Conservation (phyloP, 2,113 vertebrate species). For the Cichladusa arquata region DNA sequence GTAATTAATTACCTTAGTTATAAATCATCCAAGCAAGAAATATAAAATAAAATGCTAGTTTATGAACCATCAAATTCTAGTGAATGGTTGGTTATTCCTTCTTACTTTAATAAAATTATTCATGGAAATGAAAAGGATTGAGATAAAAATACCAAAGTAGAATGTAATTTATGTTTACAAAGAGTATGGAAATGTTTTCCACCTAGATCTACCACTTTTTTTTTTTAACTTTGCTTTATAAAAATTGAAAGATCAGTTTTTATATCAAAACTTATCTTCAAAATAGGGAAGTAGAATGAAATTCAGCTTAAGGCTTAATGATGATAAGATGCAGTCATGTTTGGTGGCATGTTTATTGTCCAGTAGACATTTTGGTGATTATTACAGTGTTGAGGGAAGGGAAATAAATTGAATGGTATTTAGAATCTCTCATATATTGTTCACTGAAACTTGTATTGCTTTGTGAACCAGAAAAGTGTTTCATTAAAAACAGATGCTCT, state of each 20-base stretch:
- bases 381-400: not conserved
- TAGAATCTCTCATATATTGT: not conserved
- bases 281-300: not conserved
- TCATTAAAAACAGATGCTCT: not conserved
- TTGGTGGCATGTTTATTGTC: not conserved
- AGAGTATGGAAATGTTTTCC: not conserved
- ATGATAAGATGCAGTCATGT: not conserved
- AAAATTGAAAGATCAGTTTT: not conserved
- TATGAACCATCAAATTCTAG: not conserved
- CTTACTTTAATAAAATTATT: not conserved
- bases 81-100: not conserved
- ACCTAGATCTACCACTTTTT: not conserved
- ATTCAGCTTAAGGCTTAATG: not conserved
- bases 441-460: not conserved
- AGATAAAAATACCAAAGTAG: not conserved
- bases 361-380: not conserved
- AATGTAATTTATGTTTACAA: not conserved
- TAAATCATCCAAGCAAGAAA: not conserved
- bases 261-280: not conserved
- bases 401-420: not conserved
- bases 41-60: not conserved
- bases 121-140: not conserved
- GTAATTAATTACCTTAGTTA: not conserved
- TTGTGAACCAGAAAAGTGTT: not conserved
- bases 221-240: not conserved